These are phyloP conservation scores for Altica lythri DNA, from an alignment of 2,888 invertebrate species.

Conservation along the genomic window DNA sequence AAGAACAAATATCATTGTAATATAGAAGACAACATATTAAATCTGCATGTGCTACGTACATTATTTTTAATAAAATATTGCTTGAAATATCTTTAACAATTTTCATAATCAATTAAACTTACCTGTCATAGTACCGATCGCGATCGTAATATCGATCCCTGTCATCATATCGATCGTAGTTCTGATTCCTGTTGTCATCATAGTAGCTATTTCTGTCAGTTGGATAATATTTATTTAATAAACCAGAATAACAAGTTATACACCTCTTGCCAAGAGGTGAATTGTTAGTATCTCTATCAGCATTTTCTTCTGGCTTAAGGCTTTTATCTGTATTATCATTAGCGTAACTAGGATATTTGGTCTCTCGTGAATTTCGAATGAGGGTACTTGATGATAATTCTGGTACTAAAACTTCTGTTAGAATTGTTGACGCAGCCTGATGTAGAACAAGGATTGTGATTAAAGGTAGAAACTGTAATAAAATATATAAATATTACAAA, in stretches of 20 bases:
- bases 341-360: slow-evolving; percentile 24
- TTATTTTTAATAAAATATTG: too few species aligned
- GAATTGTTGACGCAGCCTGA: background rate
- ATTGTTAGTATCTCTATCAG: slow-evolving; percentile 22
- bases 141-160: slow-evolving; percentile 29
- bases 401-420: slow-evolving; percentile 26
- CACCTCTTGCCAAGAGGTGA: slow-evolving; percentile 38
- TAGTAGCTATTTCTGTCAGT: slow-evolving; percentile 21
- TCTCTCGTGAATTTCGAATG: slow-evolving; percentile 1
- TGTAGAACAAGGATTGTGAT: background rate
- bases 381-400: background rate
- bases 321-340: slow-evolving; percentile 29
- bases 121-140: slow-evolving; percentile 27
- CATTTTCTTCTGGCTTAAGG: slow-evolving; percentile 30
- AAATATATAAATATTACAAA: too few species aligned
- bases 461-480: slow-evolving; percentile 4
- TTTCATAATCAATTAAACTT: too few species aligned
- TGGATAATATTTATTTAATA: slow-evolving; percentile 3
- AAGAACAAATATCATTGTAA: too few species aligned
- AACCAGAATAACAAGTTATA: slow-evolving; percentile 38
- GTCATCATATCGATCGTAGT: slow-evolving; percentile 25
- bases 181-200: slow-evolving; percentile 4
- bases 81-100: too few species aligned
- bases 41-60: too few species aligned
- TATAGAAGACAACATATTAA: too few species aligned